Evolutionary conservation across 2,113 vertebrate species (phyloP).

Genomic region (Vidua macroura): DNA sequence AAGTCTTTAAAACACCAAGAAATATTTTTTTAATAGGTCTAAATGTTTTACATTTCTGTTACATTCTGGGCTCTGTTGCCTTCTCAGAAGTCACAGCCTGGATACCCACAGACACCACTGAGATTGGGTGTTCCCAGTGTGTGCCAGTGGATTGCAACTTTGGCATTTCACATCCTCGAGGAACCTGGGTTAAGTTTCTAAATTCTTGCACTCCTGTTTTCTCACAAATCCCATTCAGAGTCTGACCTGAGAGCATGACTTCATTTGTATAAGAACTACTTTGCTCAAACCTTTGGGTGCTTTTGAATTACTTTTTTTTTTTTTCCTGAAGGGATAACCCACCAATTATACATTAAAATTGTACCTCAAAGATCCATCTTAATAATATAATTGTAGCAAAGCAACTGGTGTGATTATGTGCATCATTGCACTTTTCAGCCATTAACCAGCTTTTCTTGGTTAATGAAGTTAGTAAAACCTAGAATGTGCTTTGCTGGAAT

Average conservation of each 20-base stretch:
- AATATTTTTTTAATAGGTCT: not conserved
- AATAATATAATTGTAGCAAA: slow-evolving; percentile 56
- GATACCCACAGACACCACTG: fast-evolving
- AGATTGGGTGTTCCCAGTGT: not conserved
- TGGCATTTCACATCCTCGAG: not conserved
- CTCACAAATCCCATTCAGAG: not conserved
- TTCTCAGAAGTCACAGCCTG: not conserved
- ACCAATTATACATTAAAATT: slow-evolving; percentile 47
- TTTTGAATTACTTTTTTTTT: not conserved
- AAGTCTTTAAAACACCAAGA: not conserved
- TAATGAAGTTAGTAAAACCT: slow-evolving; percentile 65
- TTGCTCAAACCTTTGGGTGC: not conserved
- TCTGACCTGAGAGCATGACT: not conserved
- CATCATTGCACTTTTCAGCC: slow-evolving; percentile 55
- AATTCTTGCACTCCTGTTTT: not conserved
- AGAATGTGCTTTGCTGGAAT: slow-evolving; percentile 54
- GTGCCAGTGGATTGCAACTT: not conserved
- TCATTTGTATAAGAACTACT: not conserved
- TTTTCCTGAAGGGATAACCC: not conserved
- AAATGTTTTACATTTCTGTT: not conserved
- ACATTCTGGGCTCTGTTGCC: not conserved
- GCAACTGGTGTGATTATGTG: slow-evolving; percentile 64
- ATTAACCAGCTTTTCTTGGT: slow-evolving; percentile 63
- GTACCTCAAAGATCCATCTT: slow-evolving; percentile 50
- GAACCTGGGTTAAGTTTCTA: not conserved